Evolutionary conservation across 2,888 invertebrate genomes (phyloP).

Genomic region (Acleris laterana): DNA sequence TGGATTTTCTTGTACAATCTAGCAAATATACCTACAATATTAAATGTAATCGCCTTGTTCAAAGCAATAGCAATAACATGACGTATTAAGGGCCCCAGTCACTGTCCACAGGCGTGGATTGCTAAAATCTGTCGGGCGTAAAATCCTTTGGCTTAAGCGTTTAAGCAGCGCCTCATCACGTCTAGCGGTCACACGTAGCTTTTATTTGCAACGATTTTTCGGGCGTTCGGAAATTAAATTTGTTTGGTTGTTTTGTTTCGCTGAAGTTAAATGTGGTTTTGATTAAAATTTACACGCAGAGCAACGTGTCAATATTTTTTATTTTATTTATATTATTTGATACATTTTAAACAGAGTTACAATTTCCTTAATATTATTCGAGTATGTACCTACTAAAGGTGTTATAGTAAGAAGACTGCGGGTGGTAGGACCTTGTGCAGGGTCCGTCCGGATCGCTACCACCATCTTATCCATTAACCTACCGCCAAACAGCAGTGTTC

Average conservation of each 20-base stretch:
- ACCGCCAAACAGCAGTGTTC: too few species aligned
- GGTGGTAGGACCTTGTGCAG: too few species aligned
- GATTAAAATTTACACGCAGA: neutral
- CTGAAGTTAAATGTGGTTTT: neutral
- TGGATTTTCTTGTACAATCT: too few species aligned
- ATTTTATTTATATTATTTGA: too few species aligned
- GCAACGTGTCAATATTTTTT: too few species aligned
- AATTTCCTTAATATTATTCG: too few species aligned
- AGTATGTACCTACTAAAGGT: too few species aligned
- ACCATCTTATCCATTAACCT: too few species aligned
- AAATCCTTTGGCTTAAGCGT: conserved; percentile 83
- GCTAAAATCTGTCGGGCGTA: conserved; percentile 76
- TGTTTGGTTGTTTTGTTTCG: conserved; percentile 30
- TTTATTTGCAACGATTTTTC: conserved; percentile 64
- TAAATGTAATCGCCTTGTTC: neutral
- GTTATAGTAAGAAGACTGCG: too few species aligned
- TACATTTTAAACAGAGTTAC: too few species aligned
- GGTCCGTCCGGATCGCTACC: too few species aligned
- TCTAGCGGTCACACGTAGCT: conserved; percentile 50
- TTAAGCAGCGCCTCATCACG: conserved; percentile 73
- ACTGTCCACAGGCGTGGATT: conserved; percentile 74
- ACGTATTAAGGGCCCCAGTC: conserved; percentile 55
- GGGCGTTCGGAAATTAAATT: conserved; percentile 55
- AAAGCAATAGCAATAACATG: conserved; percentile 42
- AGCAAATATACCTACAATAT: too few species aligned